Evolutionary conservation across 2,113 vertebrate genomes (phyloP), one percentile per base, ranked within the genome.

Genomic region (Pholis gunnellus): DNA sequence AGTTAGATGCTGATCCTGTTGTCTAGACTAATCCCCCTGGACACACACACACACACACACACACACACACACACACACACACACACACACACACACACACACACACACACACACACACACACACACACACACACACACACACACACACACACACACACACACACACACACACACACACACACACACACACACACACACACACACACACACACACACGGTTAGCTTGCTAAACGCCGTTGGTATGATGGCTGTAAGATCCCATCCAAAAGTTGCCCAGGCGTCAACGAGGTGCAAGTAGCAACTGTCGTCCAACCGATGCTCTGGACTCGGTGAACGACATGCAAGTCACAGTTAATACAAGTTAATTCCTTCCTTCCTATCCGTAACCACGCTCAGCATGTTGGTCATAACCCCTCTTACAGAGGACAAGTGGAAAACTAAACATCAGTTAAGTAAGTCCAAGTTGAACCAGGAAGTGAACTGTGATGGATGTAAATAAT

Each of bases 1-100:
- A 87, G 94, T 95, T 91, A 92, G 91, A 90, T 94, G 94, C 93
- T 50, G 69, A 96, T 95, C 92, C 89, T 89, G 77, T 88, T 87
- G 79, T 94, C 88, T 79, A 83, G 89, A 90, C 91, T 88, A 88
- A 85, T 91, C 93, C 89, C 84, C 14, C 87, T 54, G 59, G 84
- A 93, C 61, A 67, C 59, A 76, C 80, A 90, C 85, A 88, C 29
- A 29, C 29, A 31, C 29, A 31, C 29, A 31, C 29, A 31, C 29
- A 29, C 29, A 29, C 29, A 29, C 29, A 29, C 29, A 29, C 29
- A 29, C 29, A 29, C 29, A 29, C 29, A 29, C 29, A 29, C 29
- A 29, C 29, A 29, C 29, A 29, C 29, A 29, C 29, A 29, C 29
- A 29, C 29, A 29, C 29, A 29, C 29, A 29, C 29, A 29, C 29